These are phyloP conservation scores for Choloepus hoffmanni DNA, from an alignment of 2,113 vertebrate genomes.

Conservation along the genomic window DNA sequence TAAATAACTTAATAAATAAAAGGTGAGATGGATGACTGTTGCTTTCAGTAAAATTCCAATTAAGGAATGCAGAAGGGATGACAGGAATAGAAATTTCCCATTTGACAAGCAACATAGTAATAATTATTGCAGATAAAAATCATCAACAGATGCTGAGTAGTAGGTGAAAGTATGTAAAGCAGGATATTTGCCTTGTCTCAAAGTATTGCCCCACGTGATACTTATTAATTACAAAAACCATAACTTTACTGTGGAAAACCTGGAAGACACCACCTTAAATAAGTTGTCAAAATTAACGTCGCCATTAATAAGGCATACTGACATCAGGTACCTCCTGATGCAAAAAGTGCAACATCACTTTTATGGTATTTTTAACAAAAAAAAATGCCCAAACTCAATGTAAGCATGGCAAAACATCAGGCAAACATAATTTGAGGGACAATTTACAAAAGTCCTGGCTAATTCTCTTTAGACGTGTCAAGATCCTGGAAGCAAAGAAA, in stretches of 20 bases:
- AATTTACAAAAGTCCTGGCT: slow-evolving; percentile 31
- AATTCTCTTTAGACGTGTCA: slow-evolving; percentile 37
- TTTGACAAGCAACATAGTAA: not conserved
- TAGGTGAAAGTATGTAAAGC: slow-evolving; percentile 59
- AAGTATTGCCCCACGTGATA: slow-evolving; percentile 58
- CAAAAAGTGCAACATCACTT: not conserved
- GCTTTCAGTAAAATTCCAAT: not conserved
- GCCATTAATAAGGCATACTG: slow-evolving; percentile 37
- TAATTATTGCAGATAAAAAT: slow-evolving; percentile 58
- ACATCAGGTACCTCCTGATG: slow-evolving; percentile 36
- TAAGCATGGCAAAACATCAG: slow-evolving; percentile 48
- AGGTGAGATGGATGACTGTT: not conserved
- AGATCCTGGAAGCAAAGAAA: slow-evolving; percentile 3
- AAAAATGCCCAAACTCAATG: slow-evolving; percentile 22
- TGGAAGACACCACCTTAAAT: slow-evolving; percentile 57
- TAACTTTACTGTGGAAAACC: slow-evolving; percentile 53
- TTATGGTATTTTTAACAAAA: slow-evolving; percentile 53
- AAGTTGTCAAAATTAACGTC: slow-evolving; percentile 56
- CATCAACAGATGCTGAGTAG: slow-evolving; percentile 16
- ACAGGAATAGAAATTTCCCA: slow-evolving; percentile 32
- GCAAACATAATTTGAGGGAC: slow-evolving; percentile 13
- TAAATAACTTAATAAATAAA: not conserved
- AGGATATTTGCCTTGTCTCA: slow-evolving; percentile 21
- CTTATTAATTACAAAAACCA: slow-evolving; percentile 72
- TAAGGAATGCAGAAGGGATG: not conserved